Evolutionary conservation across 1,140 invertebrate genomes (phyloP).

Genomic region (Pseudomyrmex pallidus): DNA sequence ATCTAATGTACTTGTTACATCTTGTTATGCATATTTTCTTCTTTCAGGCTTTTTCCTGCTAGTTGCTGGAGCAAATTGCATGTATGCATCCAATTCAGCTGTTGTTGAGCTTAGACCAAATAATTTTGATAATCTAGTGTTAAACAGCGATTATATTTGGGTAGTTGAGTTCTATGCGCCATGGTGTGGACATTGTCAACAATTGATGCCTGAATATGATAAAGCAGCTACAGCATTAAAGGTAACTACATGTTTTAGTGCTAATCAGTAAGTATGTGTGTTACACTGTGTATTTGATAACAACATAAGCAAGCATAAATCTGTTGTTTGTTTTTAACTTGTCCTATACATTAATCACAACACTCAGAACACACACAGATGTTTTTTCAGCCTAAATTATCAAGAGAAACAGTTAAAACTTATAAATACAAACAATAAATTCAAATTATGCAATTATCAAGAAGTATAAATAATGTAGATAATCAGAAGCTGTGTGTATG

Average conservation of each 20-base stretch:
- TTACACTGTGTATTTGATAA: no score
- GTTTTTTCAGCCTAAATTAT: no score
- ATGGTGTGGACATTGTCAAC: constrained; percentile 96
- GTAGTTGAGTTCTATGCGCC: constrained; percentile 98
- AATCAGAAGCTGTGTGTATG: no score
- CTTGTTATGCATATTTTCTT: constrained; percentile 11
- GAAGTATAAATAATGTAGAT: no score
- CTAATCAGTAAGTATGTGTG: neutral
- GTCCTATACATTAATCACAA: no score
- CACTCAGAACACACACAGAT: no score
- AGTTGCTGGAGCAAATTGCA: constrained; percentile 85
- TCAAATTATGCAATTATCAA: no score
- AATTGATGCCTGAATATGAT: constrained; percentile 93
- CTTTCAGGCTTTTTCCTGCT: constrained; percentile 61
- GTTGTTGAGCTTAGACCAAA: constrained; percentile 95
- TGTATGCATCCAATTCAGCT: constrained; percentile 93
- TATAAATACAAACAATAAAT: no score
- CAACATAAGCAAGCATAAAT: no score
- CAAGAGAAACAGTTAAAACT: no score
- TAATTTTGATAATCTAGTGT: constrained; percentile 96
- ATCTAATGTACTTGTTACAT: neutral
- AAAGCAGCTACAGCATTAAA: constrained; percentile 95
- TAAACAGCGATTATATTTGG: constrained; percentile 94
- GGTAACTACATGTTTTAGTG: constrained; percentile 83
- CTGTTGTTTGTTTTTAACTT: no score